Base-by-base conservation (phyloP, 1,140 invertebrate species). In the Laodelphax striatellus region DNA sequence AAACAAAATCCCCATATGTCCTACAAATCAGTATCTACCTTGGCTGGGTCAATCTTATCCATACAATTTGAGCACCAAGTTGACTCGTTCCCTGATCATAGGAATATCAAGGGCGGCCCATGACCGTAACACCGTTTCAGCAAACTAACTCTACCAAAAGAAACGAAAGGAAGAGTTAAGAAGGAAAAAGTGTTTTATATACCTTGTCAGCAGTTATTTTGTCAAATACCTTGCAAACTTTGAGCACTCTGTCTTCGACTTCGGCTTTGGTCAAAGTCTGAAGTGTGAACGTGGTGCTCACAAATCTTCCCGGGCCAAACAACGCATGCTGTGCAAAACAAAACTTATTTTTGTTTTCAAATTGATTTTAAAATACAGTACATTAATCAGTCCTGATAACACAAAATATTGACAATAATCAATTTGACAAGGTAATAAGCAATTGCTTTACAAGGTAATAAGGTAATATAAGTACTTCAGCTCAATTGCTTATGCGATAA, bases 21-120 rank as follows among this genome's bases (percentile, higher is more conserved):
- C 34, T 11, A 38, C 11, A 38, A 38, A 38, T 38, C 34, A 38
- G 24, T 38, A 38, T 69, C 73, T 88, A 95, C 91, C 90, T 96
- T 94, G 65, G 84, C 80, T 66, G 90, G 85, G 72, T 94, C 83
- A 77, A 98, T 80, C 86, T 98, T 97, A 79, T 98, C n/a, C 94
- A 80, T 92, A 98, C 65, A 97, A 84, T 79, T 92, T 92, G 62
- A 97, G 83, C 62, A 96, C 90, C 73, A 97, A 84, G 67, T 96
- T 75, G 59, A 97, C 91, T 71, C 95, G 82, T 72, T 92, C 86
- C 70, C 79, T 74, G 74, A 97, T 92, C 69, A 88, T 77, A 66
- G 90, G 84, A 70, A 94, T 75, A 61, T 87, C 77, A 66, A 90
- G 88, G 66, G 65, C 22, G 61, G 60, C 64, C 82, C 78, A 63